These are phyloP conservation scores for Nylanderia fulva DNA, from an alignment of 1,140 invertebrate genomes.

Conservation along the genomic window DNA sequence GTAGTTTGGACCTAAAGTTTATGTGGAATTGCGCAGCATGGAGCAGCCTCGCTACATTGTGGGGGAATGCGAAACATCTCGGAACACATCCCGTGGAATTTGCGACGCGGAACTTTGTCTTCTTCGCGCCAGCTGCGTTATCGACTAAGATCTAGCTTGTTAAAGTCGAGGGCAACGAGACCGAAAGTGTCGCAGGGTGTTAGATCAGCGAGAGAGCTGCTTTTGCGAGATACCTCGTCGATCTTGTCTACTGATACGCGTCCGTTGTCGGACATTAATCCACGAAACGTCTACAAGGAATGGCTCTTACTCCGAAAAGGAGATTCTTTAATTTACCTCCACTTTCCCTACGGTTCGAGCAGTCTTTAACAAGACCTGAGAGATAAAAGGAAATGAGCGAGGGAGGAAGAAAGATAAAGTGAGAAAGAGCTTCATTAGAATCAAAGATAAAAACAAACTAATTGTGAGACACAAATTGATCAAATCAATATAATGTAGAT, in stretches of 20 bases:
- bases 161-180: slow-evolving; percentile 45
- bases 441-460: not conserved
- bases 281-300: slow-evolving; percentile 51
- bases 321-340: slow-evolving; percentile 24
- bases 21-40: slow-evolving; percentile 50
- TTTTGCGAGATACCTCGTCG: slow-evolving; percentile 55
- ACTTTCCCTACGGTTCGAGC: slow-evolving; percentile 10
- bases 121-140: slow-evolving; percentile 38
- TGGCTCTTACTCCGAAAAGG: slow-evolving; percentile 46
- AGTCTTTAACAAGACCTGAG: slow-evolving; percentile 17
- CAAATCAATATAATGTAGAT: not conserved
- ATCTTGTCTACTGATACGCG: slow-evolving; percentile 52
- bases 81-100: slow-evolving; percentile 37
- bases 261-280: slow-evolving; percentile 50
- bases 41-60: slow-evolving; percentile 35
- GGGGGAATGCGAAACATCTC: slow-evolving; percentile 13
- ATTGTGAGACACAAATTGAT: slow-evolving; percentile 6
- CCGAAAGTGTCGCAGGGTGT: slow-evolving; percentile 51
- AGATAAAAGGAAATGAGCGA: slow-evolving; percentile 26
- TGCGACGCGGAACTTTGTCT: slow-evolving; percentile 36
- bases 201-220: slow-evolving; percentile 31
- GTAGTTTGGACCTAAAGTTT: slow-evolving; percentile 7
- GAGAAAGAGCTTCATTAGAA: slow-evolving; percentile 17
- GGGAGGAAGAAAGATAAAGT: not conserved
- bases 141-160: slow-evolving; percentile 46